These are phyloP conservation scores for Pristionchus pacificus DNA, from an alignment of 1,140 invertebrate species.

Conservation along the genomic window DNA sequence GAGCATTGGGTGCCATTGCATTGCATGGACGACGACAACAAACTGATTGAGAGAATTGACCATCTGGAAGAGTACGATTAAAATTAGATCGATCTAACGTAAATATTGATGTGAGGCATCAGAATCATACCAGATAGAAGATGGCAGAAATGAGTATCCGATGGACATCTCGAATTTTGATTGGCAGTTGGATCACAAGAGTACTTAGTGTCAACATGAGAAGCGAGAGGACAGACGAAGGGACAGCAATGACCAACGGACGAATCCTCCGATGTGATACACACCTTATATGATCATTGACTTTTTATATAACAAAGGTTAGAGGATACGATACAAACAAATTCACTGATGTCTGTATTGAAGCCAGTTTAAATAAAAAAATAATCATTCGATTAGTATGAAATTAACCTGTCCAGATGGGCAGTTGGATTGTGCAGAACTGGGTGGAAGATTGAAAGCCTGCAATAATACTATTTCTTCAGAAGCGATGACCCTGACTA, in stretches of 20 bases:
- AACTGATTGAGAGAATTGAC: constrained; percentile 44
- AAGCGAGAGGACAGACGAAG: constrained; percentile 46
- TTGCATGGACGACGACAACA: constrained; percentile 57
- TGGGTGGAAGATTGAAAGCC: constrained; percentile 39
- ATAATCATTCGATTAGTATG: not conserved
- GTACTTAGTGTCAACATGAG: constrained; percentile 34
- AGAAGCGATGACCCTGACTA: too few relatives aligned
- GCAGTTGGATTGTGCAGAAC: constrained; percentile 49
- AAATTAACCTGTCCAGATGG: constrained; percentile 39
- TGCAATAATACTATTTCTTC: too few relatives aligned
- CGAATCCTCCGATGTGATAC: constrained; percentile 48
- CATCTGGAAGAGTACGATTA: constrained; percentile 25
- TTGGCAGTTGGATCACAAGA: constrained; percentile 33
- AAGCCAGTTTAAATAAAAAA: constrained; percentile 13
- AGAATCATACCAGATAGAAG: constrained; percentile 42
- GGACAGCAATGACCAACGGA: constrained; percentile 56
- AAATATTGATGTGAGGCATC: constrained; percentile 18
- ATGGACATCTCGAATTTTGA: constrained; percentile 37
- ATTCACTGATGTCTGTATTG: not conserved
- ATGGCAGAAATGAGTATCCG: constrained; percentile 56
- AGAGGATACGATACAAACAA: not conserved
- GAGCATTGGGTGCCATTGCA: constrained; percentile 53
- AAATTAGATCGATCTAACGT: constrained; percentile 8
- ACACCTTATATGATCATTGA: constrained; percentile 9
- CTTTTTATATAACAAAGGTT: not conserved